Evolutionary conservation across 1,140 invertebrate genomes (phyloP), one percentile per base, ranked within the genome.

Genomic region (Thaumetopoea pityocampa): DNA sequence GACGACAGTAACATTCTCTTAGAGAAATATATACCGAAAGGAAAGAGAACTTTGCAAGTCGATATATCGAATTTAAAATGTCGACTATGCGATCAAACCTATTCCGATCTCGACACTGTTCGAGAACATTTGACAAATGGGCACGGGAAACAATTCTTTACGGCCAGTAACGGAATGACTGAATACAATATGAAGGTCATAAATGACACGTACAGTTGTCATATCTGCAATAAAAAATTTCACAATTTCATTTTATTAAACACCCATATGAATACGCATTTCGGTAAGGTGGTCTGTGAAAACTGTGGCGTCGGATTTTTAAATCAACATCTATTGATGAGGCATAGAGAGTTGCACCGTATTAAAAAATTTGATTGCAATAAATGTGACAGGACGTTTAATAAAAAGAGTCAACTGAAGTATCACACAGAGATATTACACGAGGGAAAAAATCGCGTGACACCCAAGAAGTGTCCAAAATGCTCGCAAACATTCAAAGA

Each of bases 241-340:
- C 40, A 52, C 11, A 53, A 46, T 32, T 73, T 74, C 17, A 26
- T 23, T 1, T 37, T 60, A 2, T 47, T 71, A 10, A 77, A 69
- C 29, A 23, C 37, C 0, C 73, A 80, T 15, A 76, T 80, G 60
- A 69, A 83, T 38, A 66, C 35, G 0, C 78, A 78, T 11, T 60
- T 74, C 1, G 72, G 71, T 4, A 85, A 74, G 11, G 81, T 81
- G 15, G 69, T 76, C 3, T 88, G 87, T 23, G 85, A 87, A 27
- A 62, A 42, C 10, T 87, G 86, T 26, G 78, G 77, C 1, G 78
- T 71, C 1, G 63, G 67, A 0, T 87, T 86, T 35, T 22, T 69
- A 2, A 69, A 67, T 32, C 73, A 80, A 23, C 60, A 65, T 38
- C 49, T 79, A 0, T 33, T 87, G 2, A 70, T 74, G 23, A 79